Evolutionary conservation across 1,140 invertebrate genomes (phyloP).

Genomic region (Pseudomyrmex flavicornis): DNA sequence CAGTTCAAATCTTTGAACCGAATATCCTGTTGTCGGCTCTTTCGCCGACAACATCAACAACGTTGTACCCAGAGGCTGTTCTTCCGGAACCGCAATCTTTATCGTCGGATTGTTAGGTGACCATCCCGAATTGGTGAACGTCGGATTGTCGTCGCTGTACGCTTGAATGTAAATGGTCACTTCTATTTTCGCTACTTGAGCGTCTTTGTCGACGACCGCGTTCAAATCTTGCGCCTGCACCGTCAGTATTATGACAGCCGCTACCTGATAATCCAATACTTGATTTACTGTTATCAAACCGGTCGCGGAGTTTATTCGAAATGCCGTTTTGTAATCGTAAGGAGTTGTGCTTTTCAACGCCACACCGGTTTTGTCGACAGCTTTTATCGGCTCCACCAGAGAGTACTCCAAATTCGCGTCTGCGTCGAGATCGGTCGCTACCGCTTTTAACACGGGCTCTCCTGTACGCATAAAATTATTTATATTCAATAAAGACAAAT

Average conservation of each 20-base stretch:
- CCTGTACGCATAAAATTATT: conserved; percentile 68
- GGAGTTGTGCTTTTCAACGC: conserved; percentile 87
- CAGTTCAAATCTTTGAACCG: conserved; percentile 88
- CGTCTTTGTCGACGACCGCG: conserved; percentile 88
- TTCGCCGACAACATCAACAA: conserved; percentile 90
- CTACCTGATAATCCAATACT: conserved; percentile 91
- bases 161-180: conserved; percentile 93
- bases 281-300: conserved; percentile 91
- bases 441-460: conserved; percentile 87
- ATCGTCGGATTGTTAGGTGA: conserved; percentile 88
- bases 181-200: conserved; percentile 89
- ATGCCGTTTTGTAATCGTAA: conserved; percentile 89
- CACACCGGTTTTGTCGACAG: conserved; percentile 91
- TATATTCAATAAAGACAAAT: too few relatives aligned
- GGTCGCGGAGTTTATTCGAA: conserved; percentile 89
- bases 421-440: conserved; percentile 90
- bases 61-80: conserved; percentile 91
- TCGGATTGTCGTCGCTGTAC: conserved; percentile 91
- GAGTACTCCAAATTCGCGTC: conserved; percentile 89
- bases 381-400: conserved; percentile 89
- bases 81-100: conserved; percentile 90
- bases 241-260: conserved; percentile 92
- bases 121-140: conserved; percentile 90
- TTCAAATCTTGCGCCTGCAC: conserved; percentile 91
- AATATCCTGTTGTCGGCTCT: conserved; percentile 89